These are phyloP conservation scores for Orchestes rusci DNA, from an alignment of 2,888 invertebrate species.

Conservation along the genomic window DNA sequence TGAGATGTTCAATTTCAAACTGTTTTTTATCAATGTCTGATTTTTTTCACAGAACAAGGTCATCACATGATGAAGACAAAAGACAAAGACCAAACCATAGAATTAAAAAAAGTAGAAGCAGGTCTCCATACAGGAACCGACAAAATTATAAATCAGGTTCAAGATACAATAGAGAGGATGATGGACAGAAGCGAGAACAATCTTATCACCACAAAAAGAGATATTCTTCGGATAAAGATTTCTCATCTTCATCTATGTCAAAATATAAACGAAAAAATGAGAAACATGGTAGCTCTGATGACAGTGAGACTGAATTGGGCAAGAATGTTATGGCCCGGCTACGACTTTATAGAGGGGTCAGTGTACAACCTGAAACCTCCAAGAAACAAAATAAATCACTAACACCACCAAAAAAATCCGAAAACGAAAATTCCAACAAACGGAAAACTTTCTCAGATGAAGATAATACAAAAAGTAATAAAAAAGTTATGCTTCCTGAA, in stretches of 20 bases:
- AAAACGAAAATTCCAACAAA: no score
- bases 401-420: no score
- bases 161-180: neutral
- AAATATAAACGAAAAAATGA: conserved; percentile 5
- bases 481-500: conserved; percentile 17
- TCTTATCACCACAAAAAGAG: no score
- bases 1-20: conserved; percentile 1
- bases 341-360: conserved; percentile 17
- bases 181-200: neutral
- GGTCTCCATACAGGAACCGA: conserved; percentile 3
- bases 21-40: no score
- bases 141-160: neutral
- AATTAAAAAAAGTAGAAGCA: conserved; percentile 9
- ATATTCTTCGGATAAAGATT: no score
- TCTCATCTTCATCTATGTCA: no score
- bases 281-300: neutral
- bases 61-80: no score
- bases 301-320: conserved; percentile 17
- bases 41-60: no score
- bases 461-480: no score
- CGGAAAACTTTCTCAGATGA: no score
- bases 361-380: conserved; percentile 18
- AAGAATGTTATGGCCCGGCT: conserved; percentile 21
- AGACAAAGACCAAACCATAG: conserved; percentile 1
- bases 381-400: no score